phyloP scores from a whole-genome alignment of 30 jellyfish, hydroid and myxozoan species.

The Calvadosia cruxmelitensis region DNA sequence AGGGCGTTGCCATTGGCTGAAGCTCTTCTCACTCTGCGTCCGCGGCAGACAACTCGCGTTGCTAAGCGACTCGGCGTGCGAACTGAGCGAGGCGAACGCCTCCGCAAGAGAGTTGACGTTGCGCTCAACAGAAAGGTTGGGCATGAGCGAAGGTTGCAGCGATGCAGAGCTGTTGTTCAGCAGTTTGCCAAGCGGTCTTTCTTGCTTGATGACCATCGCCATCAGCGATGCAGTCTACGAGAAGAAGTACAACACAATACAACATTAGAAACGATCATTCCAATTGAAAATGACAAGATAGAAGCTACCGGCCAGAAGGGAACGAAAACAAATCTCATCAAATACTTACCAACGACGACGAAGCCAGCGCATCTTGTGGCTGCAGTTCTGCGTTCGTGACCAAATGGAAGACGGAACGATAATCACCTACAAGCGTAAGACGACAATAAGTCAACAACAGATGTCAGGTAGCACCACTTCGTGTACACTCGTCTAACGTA shows the following conservation, averaged over 20 bases:
- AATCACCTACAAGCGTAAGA: slow-evolving; percentile 10
- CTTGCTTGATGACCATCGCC: slow-evolving; percentile 6
- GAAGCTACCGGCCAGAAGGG: slow-evolving; percentile 16
- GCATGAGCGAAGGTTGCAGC: slow-evolving; percentile 10
- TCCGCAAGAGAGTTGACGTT: slow-evolving; percentile 46
- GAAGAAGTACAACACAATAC: too few relatives aligned
- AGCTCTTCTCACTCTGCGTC: not conserved
- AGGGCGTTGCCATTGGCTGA: not conserved
- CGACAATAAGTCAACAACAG: too few relatives aligned
- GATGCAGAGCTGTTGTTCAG: slow-evolving; percentile 46
- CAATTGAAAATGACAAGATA: too few relatives aligned
- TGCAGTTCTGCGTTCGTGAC: slow-evolving; percentile 50
- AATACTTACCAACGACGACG: slow-evolving; percentile 29
- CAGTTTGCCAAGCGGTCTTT: not conserved
- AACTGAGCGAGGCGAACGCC: slow-evolving; percentile 31
- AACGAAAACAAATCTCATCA: not conserved
- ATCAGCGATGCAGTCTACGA: not conserved
- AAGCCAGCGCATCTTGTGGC: slow-evolving; percentile 10
- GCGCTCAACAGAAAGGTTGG: too few relatives aligned
- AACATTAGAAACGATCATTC: too few relatives aligned
- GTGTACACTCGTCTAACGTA: too few relatives aligned
- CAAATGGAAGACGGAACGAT: slow-evolving; percentile 42
- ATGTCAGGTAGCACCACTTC: not conserved
- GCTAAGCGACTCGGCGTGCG: not conserved
- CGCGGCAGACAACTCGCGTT: not conserved